Conservation (phyloP, 1,140 invertebrate species). For the Lepidostoma basale region DNA sequence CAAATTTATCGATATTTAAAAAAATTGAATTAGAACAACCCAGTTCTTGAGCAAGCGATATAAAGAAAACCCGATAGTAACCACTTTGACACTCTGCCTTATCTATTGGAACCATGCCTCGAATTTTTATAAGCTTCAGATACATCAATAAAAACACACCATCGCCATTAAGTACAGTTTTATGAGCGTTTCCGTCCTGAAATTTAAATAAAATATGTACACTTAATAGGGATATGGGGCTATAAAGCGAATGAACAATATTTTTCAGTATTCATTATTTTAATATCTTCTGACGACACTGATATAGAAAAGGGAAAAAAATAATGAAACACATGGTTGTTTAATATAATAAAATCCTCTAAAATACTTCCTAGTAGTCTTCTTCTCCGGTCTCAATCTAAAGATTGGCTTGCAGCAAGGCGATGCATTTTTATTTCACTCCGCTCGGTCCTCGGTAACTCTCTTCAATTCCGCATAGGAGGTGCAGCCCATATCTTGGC, state of each 20-base stretch:
- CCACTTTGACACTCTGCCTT: conserved; percentile 39
- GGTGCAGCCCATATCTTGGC: no score
- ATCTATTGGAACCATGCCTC: conserved; percentile 39
- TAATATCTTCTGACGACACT: not conserved
- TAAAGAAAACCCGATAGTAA: conserved; percentile 32
- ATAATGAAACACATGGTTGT: no score
- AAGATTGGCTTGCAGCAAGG: no score
- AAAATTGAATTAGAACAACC: no score
- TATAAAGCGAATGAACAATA: conserved; percentile 8
- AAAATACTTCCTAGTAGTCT: no score
- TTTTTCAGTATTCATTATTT: not conserved
- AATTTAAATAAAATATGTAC: conserved; percentile 33
- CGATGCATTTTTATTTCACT: no score
- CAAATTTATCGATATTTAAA: no score
- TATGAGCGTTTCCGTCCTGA: conserved; percentile 10
- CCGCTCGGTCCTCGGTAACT: no score
- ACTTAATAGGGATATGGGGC: conserved; percentile 8
- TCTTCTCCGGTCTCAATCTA: no score
- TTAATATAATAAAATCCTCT: no score
- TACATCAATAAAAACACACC: conserved; percentile 31
- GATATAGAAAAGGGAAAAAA: not conserved
- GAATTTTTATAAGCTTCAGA: conserved; percentile 42
- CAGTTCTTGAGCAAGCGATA: no score
- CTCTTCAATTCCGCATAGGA: no score
- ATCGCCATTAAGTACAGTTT: conserved; percentile 22